phyloP scores from a whole-genome alignment of 2,797 vertebrate genomes.

The Amphiprion clarkii region DNA sequence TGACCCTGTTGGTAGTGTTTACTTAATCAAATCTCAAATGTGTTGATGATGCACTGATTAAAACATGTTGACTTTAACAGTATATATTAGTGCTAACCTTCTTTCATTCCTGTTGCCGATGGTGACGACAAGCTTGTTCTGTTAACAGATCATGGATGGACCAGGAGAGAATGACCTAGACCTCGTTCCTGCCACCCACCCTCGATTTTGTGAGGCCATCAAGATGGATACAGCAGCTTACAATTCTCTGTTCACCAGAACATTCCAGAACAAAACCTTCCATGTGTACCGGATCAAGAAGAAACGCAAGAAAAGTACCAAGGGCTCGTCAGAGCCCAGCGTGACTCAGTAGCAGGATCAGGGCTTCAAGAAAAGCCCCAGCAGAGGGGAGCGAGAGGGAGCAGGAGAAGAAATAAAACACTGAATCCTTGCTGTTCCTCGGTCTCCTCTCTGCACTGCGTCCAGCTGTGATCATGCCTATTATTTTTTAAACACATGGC shows the following conservation, averaged over 20 bases:
- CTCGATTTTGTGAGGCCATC: conserved; percentile 94
- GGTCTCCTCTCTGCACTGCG: conserved; percentile 38
- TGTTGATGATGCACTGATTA: conserved; percentile 12
- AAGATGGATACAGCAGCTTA: conserved; percentile 87
- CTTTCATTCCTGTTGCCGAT: background rate
- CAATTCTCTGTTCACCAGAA: conserved; percentile 86
- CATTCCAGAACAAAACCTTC: conserved; percentile 97
- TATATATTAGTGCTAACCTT: background rate
- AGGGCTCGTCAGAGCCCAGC: conserved; percentile 49
- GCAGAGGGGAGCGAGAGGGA: conserved; percentile 24
- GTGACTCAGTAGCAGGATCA: conserved; percentile 42
- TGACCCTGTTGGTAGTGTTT: conserved; percentile 14
- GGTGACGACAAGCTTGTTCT: background rate
- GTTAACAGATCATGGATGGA: conserved; percentile 93
- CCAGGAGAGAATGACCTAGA: conserved; percentile 91
- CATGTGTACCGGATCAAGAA: conserved; percentile 92
- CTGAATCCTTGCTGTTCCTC: conserved; percentile 40
- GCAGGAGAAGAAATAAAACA: conserved; percentile 33
- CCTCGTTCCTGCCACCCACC: conserved; percentile 86
- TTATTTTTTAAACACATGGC: conserved; percentile 55
- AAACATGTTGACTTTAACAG: background rate
- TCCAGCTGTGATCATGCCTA: conserved; percentile 56
- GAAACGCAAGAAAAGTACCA: conserved; percentile 78
- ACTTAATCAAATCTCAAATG: background rate
- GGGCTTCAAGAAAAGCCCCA: background rate